Evolutionary conservation across 2,888 invertebrate species (phyloP).

Genomic region (Apeira syringaria): DNA sequence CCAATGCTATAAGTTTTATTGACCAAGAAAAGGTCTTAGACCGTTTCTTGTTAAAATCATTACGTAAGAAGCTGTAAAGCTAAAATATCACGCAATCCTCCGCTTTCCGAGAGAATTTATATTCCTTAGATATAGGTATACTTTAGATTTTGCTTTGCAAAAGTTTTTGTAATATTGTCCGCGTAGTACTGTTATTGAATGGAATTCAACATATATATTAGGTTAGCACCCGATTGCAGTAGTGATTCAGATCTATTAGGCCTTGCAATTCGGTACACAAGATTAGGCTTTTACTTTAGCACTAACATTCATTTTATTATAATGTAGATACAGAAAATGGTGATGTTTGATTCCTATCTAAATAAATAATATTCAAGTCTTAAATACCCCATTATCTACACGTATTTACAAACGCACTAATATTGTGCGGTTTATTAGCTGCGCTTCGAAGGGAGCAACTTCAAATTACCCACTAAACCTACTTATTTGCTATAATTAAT

Average conservation of each 20-base stretch:
- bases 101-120: constrained; percentile 60
- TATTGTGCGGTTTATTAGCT: constrained; percentile 68
- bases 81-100: constrained; percentile 78
- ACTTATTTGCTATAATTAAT: constrained; percentile 30
- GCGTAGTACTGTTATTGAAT: constrained; percentile 51
- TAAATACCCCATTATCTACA: constrained; percentile 59
- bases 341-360: constrained; percentile 67
- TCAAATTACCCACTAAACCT: constrained; percentile 34
- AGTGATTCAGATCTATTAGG: constrained; percentile 16
- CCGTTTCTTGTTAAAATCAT: constrained; percentile 52
- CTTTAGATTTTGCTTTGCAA: constrained; percentile 72
- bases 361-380: constrained; percentile 50
- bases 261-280: constrained; percentile 12
- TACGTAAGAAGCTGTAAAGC: constrained; percentile 77
- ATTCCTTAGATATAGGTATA: constrained; percentile 56
- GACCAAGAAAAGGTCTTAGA: constrained; percentile 57
- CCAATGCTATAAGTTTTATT: constrained; percentile 37
- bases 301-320: constrained; percentile 1
- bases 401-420: constrained; percentile 71
- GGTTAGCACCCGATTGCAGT: constrained; percentile 41
- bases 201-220: constrained; percentile 38
- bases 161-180: constrained; percentile 68
- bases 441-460: constrained; percentile 72
- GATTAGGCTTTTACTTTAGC: constrained; percentile 9
- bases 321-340: constrained; percentile 1